phyloP scores from a whole-genome alignment of 2,113 vertebrate species.

The Onychostruthus taczanowskii region DNA sequence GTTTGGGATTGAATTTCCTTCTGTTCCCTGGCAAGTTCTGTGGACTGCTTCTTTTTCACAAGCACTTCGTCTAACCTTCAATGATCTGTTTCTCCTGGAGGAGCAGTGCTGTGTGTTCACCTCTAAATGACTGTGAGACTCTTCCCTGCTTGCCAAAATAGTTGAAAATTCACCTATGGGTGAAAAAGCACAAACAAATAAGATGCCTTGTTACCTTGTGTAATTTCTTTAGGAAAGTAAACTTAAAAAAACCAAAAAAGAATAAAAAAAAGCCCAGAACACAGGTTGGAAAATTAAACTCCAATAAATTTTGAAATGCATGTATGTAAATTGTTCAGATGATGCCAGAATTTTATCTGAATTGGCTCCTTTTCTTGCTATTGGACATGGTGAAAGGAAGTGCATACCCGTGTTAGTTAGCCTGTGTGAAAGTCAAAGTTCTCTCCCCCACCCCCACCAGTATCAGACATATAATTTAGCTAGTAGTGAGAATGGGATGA shows the following conservation, averaged over 20 bases:
- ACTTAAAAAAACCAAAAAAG: not conserved
- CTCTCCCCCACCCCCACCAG: not conserved
- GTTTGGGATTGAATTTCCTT: not conserved
- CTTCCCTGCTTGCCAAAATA: not conserved
- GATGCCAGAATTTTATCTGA: not conserved
- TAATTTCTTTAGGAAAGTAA: not conserved
- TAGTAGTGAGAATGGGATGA: not conserved
- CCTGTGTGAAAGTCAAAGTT: not conserved
- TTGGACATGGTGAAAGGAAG: not conserved
- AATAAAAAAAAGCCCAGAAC: not conserved
- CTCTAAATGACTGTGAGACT: not conserved
- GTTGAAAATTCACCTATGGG: not conserved
- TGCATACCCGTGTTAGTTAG: rapidly evolving
- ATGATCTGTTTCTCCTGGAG: not conserved
- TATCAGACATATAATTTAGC: not conserved
- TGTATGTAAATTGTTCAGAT: not conserved
- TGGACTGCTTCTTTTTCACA: not conserved
- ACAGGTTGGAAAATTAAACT: not conserved
- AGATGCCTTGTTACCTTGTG: not conserved
- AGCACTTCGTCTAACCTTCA: not conserved
- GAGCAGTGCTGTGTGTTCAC: not conserved
- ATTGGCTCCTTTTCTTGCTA: not conserved
- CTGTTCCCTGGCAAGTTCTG: not conserved
- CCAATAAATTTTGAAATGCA: not conserved
- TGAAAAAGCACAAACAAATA: not conserved